Base-by-base conservation (phyloP, 2,888 invertebrate genomes). In the Nasonia oneida region DNA sequence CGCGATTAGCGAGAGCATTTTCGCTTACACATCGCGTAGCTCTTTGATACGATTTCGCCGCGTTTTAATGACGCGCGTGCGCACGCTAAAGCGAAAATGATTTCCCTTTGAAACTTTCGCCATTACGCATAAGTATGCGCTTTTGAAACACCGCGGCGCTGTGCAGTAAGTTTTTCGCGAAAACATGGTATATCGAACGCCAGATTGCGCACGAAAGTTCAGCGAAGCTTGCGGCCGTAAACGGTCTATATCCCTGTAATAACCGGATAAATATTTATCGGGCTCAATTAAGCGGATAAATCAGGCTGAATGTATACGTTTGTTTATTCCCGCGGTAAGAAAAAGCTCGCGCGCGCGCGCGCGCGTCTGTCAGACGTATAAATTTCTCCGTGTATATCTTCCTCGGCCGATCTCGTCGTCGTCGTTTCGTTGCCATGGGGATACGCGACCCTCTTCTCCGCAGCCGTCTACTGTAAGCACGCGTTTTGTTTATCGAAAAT, bases 401-500 rank as follows among this genome's bases (percentile, higher is more conserved):
- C 39, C 3, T 81, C 39, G 39, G 73, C 47, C 50, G 50, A 50
- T 67, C 75, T 50, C 77, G 50, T 23, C 39, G 39, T 2, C 61
- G 18, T 79, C 47, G 74, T 39, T 23, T 3, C 2, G 85, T 86
- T 86, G 83, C 86, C 71, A 86, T 83, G 86, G 85, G 71, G 33
- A 81, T 77, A 71, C 57, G 8, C 57, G 8, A 61, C 80, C 75
- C 81, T 84, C 76, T 67, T 84, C 57, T 57, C 42, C n/a, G 23
- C 29, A 29, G 29, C 14, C 37, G 50, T 37, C 50, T 57, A 37
- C 61, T 33, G 50, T 53, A 39, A n/a, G 10, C 14, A 14, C 39
- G 37, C 15, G n/a, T 29, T 74, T 47, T 84, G 80, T 84, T 84
- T 81, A 84, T 80, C 47, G 53, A 76, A 61, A 70, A 81, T 81